Conservation (phyloP, 2,888 invertebrate species). For the Leptinotarsa peninsularis region DNA sequence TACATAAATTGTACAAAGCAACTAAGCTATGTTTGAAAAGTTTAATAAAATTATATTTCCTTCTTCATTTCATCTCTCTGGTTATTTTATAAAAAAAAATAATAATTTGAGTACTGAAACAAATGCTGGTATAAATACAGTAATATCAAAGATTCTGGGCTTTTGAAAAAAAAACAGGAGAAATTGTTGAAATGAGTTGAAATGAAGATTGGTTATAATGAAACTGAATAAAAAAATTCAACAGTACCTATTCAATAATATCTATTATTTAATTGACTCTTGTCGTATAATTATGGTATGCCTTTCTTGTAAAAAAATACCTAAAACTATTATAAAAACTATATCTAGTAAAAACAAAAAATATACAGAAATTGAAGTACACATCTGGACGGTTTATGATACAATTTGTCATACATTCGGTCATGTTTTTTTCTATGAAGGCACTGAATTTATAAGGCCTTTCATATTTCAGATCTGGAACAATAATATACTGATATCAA, state of each 20-base stretch:
- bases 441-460: conserved; percentile 39
- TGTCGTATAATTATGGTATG: conserved; percentile 14
- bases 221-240: background rate
- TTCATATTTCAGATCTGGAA: conserved; percentile 36
- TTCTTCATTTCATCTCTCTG: background rate
- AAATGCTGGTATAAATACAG: background rate
- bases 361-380: conserved; percentile 36
- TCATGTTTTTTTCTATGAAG: conserved; percentile 26
- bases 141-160: too few relatives aligned
- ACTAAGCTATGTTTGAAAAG: background rate
- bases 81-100: background rate
- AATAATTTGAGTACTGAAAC: background rate
- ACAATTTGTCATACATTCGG: conserved; percentile 7
- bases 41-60: background rate
- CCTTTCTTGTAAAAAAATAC: conserved; percentile 31
- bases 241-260: conserved; percentile 1
- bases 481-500: background rate
- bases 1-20: background rate
- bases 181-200: background rate
- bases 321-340: conserved; percentile 29
- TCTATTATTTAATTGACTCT: conserved; percentile 25
- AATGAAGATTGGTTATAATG: background rate
- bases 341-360: conserved; percentile 40
- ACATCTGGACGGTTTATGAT: conserved; percentile 44
- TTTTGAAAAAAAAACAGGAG: background rate